phyloP scores from a whole-genome alignment of 2,797 vertebrate species.

The Allobates femoralis region DNA sequence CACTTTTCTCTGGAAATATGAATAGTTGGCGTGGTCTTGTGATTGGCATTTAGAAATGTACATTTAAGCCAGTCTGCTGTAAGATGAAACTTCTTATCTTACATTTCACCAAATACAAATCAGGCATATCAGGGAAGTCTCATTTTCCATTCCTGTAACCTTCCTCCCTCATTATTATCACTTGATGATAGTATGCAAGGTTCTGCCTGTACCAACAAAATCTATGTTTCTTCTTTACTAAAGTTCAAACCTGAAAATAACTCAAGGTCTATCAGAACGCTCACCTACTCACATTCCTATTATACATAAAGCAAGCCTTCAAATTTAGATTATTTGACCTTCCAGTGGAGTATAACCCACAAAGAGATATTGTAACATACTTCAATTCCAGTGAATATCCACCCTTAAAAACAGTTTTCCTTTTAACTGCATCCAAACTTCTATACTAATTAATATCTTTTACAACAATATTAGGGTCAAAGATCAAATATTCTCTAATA shows the following conservation, averaged over 20 bases:
- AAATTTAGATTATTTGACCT: not conserved
- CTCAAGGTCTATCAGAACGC: not conserved
- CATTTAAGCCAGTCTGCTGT: not conserved
- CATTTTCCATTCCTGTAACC: slow-evolving; percentile 54
- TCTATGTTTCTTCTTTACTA: not conserved
- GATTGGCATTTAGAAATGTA: not conserved
- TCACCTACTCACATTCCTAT: not conserved
- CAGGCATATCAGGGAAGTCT: slow-evolving; percentile 66
- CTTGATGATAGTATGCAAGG: slow-evolving; percentile 22
- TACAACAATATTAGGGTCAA: not conserved
- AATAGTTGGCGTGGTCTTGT: not conserved
- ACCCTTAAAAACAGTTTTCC: not conserved
- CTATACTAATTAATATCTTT: not conserved
- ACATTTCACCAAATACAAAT: slow-evolving; percentile 63
- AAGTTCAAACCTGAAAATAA: not conserved
- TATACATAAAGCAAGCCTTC: not conserved
- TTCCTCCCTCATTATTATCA: slow-evolving; percentile 43
- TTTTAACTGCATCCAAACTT: not conserved
- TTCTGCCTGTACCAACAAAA: not conserved
- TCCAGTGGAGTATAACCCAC: not conserved
- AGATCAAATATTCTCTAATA: not conserved
- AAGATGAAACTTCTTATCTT: slow-evolving; percentile 23
- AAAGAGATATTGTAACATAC: not conserved
- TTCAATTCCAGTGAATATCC: too few relatives aligned
- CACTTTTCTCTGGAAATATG: not conserved